Percentiles rank a stretch among this genome's conserved stretches.
phyloP scores from a whole-genome alignment of 2,113 vertebrate species.

The Hucho hucho region DNA sequence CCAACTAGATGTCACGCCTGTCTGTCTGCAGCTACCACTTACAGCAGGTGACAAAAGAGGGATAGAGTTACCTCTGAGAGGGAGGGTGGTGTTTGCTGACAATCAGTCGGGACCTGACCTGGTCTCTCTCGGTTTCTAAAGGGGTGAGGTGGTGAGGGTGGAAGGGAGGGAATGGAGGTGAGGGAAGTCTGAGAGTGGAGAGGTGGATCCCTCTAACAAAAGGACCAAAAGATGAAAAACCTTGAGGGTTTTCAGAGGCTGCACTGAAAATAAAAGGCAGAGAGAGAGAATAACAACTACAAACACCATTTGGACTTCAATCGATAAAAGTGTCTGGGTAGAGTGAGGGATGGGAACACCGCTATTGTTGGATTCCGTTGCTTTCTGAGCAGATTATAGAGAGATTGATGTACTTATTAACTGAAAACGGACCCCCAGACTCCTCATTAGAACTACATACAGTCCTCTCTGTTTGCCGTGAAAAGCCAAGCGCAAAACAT shows the following conservation, averaged over 20 bases:
- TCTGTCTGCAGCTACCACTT: conserved; percentile 75
- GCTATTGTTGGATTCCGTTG: no score
- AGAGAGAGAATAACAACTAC: not conserved
- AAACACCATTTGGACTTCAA: not conserved
- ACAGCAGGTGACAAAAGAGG: conserved; percentile 65
- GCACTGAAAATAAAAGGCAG: not conserved
- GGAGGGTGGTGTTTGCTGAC: conserved; percentile 54
- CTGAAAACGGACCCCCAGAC: no score
- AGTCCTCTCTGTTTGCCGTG: no score
- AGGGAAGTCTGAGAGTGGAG: not conserved
- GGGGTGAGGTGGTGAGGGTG: conserved; percentile 1
- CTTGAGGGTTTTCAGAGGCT: not conserved
- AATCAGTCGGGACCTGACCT: conserved; percentile 47
- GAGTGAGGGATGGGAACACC: not conserved
- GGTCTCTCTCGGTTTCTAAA: conserved; percentile 23
- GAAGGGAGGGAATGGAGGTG: not conserved
- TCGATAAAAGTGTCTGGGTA: no score
- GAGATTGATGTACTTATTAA: no score
- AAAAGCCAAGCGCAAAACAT: no score
- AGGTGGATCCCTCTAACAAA: not conserved
- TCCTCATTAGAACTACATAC: no score
- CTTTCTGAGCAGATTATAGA: no score
- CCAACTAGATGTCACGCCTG: conserved; percentile 65
- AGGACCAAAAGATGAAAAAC: not conserved
- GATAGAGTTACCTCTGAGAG: conserved; percentile 58